phyloP scores from a whole-genome alignment of 2,888 invertebrate genomes.

The Lasioglossum figueresi region DNA sequence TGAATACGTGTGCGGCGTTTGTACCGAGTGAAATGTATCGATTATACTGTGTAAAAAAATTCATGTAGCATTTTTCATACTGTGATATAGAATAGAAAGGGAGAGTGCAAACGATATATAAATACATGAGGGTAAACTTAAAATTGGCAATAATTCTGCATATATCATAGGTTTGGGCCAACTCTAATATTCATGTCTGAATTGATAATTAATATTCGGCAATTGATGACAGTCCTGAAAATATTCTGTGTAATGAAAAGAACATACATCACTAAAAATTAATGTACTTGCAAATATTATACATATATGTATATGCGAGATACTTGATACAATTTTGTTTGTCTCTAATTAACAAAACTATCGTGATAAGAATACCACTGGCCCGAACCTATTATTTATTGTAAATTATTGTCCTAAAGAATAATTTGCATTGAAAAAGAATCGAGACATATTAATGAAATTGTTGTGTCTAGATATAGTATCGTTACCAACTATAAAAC shows the following conservation, averaged over 20 bases:
- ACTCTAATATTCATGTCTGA: background rate
- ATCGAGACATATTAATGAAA: slow-evolving; percentile 32
- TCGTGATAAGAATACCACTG: slow-evolving; percentile 30
- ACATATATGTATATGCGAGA: slow-evolving; percentile 3
- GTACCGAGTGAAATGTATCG: slow-evolving; percentile 66
- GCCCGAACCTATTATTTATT: slow-evolving; percentile 50
- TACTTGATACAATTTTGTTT: slow-evolving; percentile 1
- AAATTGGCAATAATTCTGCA: slow-evolving; percentile 54
- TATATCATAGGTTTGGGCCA: slow-evolving; percentile 45
- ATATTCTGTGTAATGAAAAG: background rate
- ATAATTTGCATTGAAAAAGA: slow-evolving; percentile 47
- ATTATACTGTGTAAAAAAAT: slow-evolving; percentile 58
- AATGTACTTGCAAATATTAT: slow-evolving; percentile 9
- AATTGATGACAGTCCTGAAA: background rate
- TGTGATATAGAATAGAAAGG: slow-evolving; percentile 75
- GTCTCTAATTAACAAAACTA: slow-evolving; percentile 21
- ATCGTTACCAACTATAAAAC: slow-evolving; percentile 36
- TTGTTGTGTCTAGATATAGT: slow-evolving; percentile 41
- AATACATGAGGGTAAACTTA: slow-evolving; percentile 37
- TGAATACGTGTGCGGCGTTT: slow-evolving; percentile 63
- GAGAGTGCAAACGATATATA: slow-evolving; percentile 44
- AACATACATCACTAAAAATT: background rate
- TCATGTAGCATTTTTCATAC: slow-evolving; percentile 73
- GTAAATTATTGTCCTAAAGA: slow-evolving; percentile 42
- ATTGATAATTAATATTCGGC: background rate